phyloP scores from a whole-genome alignment of 1,140 invertebrate species.

The Drosophila tristis region DNA sequence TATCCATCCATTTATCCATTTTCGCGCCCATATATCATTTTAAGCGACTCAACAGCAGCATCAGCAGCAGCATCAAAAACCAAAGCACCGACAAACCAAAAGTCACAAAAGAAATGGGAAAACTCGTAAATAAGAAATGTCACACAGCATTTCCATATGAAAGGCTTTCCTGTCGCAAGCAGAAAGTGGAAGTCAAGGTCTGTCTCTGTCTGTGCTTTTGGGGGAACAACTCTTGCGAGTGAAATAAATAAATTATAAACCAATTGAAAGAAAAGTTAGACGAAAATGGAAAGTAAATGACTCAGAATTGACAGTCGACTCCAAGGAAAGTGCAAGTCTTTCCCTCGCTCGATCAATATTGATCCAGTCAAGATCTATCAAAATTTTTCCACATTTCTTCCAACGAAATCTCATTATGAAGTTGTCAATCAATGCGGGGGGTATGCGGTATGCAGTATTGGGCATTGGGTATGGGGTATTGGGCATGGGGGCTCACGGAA shows the following conservation, averaged over 20 bases:
- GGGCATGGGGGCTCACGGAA: not conserved
- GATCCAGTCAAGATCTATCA: conserved; percentile 14
- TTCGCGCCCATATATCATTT: conserved; percentile 40
- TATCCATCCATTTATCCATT: conserved; percentile 24
- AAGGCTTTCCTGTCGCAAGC: conserved; percentile 20
- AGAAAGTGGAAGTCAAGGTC: conserved; percentile 37
- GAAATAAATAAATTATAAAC: conserved; percentile 39
- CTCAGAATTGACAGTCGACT: conserved; percentile 14
- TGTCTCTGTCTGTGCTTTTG: not conserved
- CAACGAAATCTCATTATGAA: conserved; percentile 11
- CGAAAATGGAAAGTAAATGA: conserved; percentile 40
- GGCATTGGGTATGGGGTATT: no score
- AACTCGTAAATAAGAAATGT: conserved; percentile 48
- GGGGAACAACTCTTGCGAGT: conserved; percentile 15
- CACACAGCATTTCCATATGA: conserved; percentile 48
- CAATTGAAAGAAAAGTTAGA: conserved; percentile 17
- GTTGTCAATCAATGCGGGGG: conserved; percentile 25
- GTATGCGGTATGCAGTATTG: no score
- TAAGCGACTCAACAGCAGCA: conserved; percentile 43
- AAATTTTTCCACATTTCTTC: not conserved
- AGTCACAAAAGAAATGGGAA: conserved; percentile 55
- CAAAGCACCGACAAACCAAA: conserved; percentile 31
- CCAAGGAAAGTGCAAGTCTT: conserved; percentile 31
- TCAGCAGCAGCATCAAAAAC: conserved; percentile 31
- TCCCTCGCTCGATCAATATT: conserved; percentile 1